A percentile compares a stretch with the other conserved stretches of the same genome.
Evolutionary conservation across 1,140 invertebrate genomes (phyloP).

Genomic region (Halesus radiatus): DNA sequence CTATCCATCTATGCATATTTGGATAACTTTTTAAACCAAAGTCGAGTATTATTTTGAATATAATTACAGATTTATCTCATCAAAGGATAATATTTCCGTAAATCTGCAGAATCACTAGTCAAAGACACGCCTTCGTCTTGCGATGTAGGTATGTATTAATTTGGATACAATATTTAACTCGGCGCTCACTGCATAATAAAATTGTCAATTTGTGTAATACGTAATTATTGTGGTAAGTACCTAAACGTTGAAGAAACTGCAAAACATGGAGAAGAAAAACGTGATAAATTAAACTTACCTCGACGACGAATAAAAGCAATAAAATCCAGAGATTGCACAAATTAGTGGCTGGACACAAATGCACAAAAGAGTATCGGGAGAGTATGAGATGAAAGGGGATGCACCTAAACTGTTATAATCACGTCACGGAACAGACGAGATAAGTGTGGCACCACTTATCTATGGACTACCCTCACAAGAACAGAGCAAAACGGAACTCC

Average conservation of each 20-base stretch:
- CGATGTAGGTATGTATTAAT: constrained; percentile 1
- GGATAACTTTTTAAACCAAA: no score
- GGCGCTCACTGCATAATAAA: background rate
- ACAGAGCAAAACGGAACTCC: constrained; percentile 9
- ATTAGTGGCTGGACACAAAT: constrained; percentile 14
- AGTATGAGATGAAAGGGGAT: constrained; percentile 10
- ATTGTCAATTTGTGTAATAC: background rate
- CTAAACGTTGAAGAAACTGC: background rate
- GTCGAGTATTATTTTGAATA: no score
- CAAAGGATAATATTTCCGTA: no score
- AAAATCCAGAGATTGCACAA: constrained; percentile 32
- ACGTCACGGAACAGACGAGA: constrained; percentile 28
- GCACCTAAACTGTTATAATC: constrained; percentile 14
- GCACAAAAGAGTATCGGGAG: background rate
- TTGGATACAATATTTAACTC: background rate
- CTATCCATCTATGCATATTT: no score
- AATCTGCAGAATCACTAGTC: background rate
- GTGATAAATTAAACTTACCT: background rate
- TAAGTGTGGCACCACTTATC: constrained; percentile 32
- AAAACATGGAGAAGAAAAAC: background rate
- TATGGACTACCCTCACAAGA: constrained; percentile 17
- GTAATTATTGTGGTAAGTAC: background rate
- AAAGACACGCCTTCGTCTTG: constrained; percentile 11
- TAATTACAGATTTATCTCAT: no score
- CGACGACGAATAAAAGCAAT: background rate